Percentiles rank a stretch among this genome's conserved stretches.
Conservation (phyloP, 2,888 invertebrate genomes). For the Xylocampa areola region DNA sequence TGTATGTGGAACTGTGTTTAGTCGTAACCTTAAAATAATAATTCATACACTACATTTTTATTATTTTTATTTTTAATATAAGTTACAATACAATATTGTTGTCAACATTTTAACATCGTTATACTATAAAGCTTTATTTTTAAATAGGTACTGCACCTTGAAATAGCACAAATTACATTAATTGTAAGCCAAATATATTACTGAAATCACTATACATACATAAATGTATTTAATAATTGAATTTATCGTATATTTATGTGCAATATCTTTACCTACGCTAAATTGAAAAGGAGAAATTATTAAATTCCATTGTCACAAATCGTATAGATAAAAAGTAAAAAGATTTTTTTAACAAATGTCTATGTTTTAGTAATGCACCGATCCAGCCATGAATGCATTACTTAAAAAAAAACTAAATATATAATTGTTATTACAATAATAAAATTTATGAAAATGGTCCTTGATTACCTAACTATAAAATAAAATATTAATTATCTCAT, state of each 20-base stretch:
- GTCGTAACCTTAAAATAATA: no score
- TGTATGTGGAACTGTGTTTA: no score
- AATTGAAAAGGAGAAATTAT: not conserved
- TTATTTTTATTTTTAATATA: constrained; percentile 56
- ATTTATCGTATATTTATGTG: constrained; percentile 4
- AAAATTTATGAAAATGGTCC: constrained; percentile 60
- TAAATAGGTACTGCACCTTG: constrained; percentile 35
- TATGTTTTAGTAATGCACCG: constrained; percentile 63
- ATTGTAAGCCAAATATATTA: constrained; percentile 29
- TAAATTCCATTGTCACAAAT: not conserved
- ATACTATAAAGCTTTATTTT: constrained; percentile 37
- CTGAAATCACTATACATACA: constrained; percentile 24
- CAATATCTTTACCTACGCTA: not conserved
- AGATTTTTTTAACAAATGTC: constrained; percentile 1
- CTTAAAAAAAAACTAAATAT: constrained; percentile 32
- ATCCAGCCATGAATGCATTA: constrained; percentile 76
- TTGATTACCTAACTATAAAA: constrained; percentile 51
- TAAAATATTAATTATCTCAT: constrained; percentile 44
- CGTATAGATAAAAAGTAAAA: not conserved
- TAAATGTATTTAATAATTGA: not conserved
- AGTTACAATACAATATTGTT: constrained; percentile 66
- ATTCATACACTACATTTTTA: constrained; percentile 4
- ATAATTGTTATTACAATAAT: constrained; percentile 42
- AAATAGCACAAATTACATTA: constrained; percentile 42
- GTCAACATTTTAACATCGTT: constrained; percentile 69